Evolutionary conservation across 2,113 vertebrate genomes (phyloP), one percentile per base, ranked within the genome.

Genomic region (Oenanthe oenanthe): DNA sequence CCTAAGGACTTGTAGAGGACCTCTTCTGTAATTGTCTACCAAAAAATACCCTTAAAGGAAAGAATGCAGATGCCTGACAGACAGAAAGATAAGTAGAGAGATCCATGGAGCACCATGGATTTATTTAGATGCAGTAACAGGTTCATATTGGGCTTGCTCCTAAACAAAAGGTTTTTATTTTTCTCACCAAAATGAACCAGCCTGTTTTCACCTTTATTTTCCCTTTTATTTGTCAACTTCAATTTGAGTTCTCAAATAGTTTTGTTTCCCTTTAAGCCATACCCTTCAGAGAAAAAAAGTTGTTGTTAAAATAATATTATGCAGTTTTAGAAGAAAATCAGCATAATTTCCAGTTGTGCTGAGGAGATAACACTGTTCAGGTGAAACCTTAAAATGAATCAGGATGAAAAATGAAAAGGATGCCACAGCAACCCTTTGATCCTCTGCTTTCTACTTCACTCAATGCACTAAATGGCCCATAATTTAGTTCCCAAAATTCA

Each of bases 311-410:
- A 66, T 40, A 36, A 17, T 25, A 24, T 29, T 9, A 14, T 3
- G 1, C 5, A 4, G 10, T n/a, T 62, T 26, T 54, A 50, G 13
- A 75, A 81, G 1, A 62, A 2, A 3, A 45, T 16, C 14, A 58
- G 4, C 2, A 2, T 29, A 34, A 58, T 62, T 82, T 31, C 6
- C 6, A 47, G 2, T 53, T 58, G 8, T 0, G 0, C 7, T 54
- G 51, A 71, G 16, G 47, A 75, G 16, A 61, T 4, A 38, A 2
- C 3, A 29, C 7, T 3, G 1, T 34, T 71, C 32, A n/a, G 29
- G 18, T 9, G n/a, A 70, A 88, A 34, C 19, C 3, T 81, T 61
- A 28, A 54, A 65, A 36, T 3, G 40, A 12, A 19, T 54, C 10
- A 61, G 38, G 54, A 12, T 26, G n/a, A n/a, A n/a, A n/a, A n/a